Evolutionary conservation across 1,140 invertebrate genomes (phyloP), one percentile per base, ranked within the genome.

Genomic region (Heliconius congener): DNA sequence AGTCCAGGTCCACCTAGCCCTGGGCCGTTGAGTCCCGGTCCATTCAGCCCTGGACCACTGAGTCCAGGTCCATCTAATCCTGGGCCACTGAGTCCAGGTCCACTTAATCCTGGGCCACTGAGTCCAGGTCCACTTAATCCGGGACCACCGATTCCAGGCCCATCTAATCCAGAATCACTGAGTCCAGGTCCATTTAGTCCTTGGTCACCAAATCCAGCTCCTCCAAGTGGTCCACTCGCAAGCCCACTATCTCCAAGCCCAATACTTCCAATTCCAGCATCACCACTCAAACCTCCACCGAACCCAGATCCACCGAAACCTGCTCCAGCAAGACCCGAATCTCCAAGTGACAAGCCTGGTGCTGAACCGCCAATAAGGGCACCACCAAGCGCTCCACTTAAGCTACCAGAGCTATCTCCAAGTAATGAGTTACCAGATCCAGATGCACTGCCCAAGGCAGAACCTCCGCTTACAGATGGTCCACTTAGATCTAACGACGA

Each of bases 401-500:
- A 66, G 37, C 79, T 81, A 9, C 73, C 52, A 16, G 80, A 66
- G 27, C 23, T 66, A 75, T 27, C 76, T 11, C 74, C 82, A 30
- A 73, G 76, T 34, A 34, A 74, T 57, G 55, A 57, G 4, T 16
- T 13, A 57, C 77, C 70, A 13, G 34, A 57, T 23, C 74, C 70
- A 6, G 57, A 42, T 74, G 81, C 82, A 76, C 73, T 76, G 9
- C 37, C 70, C 8, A 79, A 75, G 39, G 77, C 34, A 13, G 77
- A 42, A 13, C 72, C 81, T 23, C 78, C 78, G 52, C 75, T 73
- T 13, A 84, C 16, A 42, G 75, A n/a, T 34, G 75, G 23, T 39
- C 82, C 55, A 74, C 72, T 37, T 30, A 84, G 60, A 30, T 81
- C 80, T 50, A 77, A 74, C 30, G 77, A 74, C 34, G 77, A 74